Base-by-base conservation (phyloP, 2,888 invertebrate species). In the Drosophila prolongata region DNA sequence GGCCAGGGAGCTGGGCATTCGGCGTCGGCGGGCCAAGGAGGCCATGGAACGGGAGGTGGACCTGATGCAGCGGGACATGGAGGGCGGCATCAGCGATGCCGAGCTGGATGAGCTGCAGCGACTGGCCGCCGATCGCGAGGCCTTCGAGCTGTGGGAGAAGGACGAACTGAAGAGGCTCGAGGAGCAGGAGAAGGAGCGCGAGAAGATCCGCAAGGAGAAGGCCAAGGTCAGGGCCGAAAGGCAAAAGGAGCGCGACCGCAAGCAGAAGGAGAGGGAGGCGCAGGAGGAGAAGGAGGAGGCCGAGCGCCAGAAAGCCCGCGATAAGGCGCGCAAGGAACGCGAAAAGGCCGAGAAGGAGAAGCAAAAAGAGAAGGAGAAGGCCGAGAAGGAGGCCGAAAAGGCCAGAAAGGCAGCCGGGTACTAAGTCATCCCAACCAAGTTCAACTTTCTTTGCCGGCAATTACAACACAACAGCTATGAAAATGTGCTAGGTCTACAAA, bases 61-160 rank as follows among this genome's bases (percentile, higher is more conserved):
- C 6, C 76, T 85, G 3, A 85, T 85, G 87, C 82, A 87, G 19
- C 78, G 70, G 58, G 85, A 85, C 37, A 50, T 85, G 19, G 65
- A 78, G 1, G 76, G 57, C 1, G 82, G 78, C n/a, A 24, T 84
- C 6, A 9, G 13, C n/a, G 85, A 78, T 6, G 6, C 5, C 0
- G 87, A 85, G 43, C 27, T 76, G 58, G 24, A 54, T 2, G 77
- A 87, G 40, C 38, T 85, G 27, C 54, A 75, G 2, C 42, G 54
- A 8, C 53, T 85, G 40, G 55, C 57, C 1, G 57, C 67, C 16
- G 71, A 80, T 5, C 85, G 85, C 8, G 85, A 76, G 6, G 72
- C 73, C 13, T 85, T 78, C 37, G 80, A 77, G 13, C 43, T 38
- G 16, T 85, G 72, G 74, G 87, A 85, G 3, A 60, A 58, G 30